Conservation (phyloP, 2,888 invertebrate species). For the Lampropteryx suffumata region DNA sequence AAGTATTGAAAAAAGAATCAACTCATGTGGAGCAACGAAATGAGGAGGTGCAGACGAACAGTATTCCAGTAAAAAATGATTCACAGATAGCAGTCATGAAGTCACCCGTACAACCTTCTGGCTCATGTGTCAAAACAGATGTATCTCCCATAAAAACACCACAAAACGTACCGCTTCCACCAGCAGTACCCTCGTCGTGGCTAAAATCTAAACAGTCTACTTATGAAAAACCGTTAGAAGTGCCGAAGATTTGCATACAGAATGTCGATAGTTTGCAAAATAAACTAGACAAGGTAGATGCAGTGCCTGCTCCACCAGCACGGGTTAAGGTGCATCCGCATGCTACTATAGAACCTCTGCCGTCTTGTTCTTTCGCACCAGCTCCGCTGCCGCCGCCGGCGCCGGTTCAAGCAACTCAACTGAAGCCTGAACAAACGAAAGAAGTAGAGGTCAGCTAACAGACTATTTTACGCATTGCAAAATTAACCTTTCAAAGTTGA, state of each 20-base stretch:
- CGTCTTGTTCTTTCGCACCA: slow-evolving; percentile 69
- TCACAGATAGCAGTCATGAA: slow-evolving; percentile 30
- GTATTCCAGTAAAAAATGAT: slow-evolving; percentile 6
- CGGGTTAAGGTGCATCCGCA: slow-evolving; percentile 42
- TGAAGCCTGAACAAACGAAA: slow-evolving; percentile 68
- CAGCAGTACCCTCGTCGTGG: slow-evolving; percentile 74
- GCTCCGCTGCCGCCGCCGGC: slow-evolving; percentile 36
- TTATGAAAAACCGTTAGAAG: slow-evolving; percentile 46
- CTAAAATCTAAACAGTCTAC: slow-evolving; percentile 49
- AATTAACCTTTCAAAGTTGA: slow-evolving; percentile 25
- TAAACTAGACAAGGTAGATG: slow-evolving; percentile 42
- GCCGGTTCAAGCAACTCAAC: slow-evolving; percentile 52
- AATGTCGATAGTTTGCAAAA: slow-evolving; percentile 52
- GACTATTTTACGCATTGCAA: slow-evolving; percentile 13
- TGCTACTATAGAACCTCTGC: slow-evolving; percentile 53
- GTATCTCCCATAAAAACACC: slow-evolving; percentile 38
- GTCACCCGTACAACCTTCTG: slow-evolving; percentile 33
- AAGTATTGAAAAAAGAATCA: slow-evolving; percentile 40
- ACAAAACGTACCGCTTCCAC: slow-evolving; percentile 59
- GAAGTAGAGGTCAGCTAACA: slow-evolving; percentile 78
- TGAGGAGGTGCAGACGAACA: slow-evolving; percentile 28
- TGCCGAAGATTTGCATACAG: slow-evolving; percentile 65
- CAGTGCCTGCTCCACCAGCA: slow-evolving; percentile 47
- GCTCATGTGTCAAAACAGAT: slow-evolving; percentile 33
- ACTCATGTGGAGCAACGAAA: slow-evolving; percentile 32